A percentile compares a stretch with the other conserved stretches of the same genome.
Conservation (phyloP, 2,888 invertebrate genomes). For the Coremacera marginata region DNA sequence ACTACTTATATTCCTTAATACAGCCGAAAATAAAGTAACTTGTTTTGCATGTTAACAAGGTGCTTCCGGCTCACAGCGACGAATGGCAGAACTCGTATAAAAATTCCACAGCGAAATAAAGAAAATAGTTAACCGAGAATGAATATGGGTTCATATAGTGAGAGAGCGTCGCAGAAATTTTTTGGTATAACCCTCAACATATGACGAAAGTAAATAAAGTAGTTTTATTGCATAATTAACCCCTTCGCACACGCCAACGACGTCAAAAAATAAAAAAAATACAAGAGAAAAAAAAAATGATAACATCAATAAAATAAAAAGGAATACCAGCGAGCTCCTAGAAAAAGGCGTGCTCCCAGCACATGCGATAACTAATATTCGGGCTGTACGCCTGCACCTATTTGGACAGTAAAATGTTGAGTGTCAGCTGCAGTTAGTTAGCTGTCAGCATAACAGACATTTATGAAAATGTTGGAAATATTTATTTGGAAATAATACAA, state of each 20-base stretch:
- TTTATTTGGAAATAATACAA: too few relatives aligned
- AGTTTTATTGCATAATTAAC: conserved; percentile 60
- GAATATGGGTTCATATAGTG: not conserved
- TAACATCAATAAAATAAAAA: not conserved
- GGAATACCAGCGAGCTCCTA: not conserved
- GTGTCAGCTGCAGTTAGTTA: not conserved
- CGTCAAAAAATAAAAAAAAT: not conserved
- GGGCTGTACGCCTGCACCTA: not conserved
- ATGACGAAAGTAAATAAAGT: conserved; percentile 50
- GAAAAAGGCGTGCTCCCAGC: conserved; percentile 1
- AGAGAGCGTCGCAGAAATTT: not conserved
- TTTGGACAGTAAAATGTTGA: not conserved
- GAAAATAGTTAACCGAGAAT: conserved; percentile 30
- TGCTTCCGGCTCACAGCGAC: conserved; percentile 59
- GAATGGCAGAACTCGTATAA: conserved; percentile 31
- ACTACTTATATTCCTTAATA: not conserved
- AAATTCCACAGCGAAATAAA: conserved; percentile 39
- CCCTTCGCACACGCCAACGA: conserved; percentile 42
- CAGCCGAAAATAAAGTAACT: conserved; percentile 51
- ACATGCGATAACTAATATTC: conserved; percentile 2
- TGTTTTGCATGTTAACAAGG: conserved; percentile 65
- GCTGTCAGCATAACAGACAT: not conserved
- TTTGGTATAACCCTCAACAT: conserved; percentile 53
- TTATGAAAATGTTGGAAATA: not conserved
- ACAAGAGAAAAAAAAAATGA: not conserved